Evolutionary conservation across 2,888 invertebrate genomes (phyloP), one percentile per base, ranked within the genome.

Genomic region (Dascillus cervinus): DNA sequence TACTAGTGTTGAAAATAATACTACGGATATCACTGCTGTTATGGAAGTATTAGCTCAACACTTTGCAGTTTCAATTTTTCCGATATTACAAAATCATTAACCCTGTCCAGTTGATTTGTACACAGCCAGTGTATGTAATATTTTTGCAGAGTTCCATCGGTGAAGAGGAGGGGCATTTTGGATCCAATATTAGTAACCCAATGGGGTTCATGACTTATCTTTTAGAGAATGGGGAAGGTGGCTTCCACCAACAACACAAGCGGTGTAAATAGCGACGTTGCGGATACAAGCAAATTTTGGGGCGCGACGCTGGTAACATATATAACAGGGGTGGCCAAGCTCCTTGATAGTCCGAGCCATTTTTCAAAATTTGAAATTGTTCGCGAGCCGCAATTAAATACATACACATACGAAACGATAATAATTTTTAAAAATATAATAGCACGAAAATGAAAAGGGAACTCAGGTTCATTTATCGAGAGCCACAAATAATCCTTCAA

Each of bases 41-140:
- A n/a, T n/a, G n/a, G n/a, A n/a, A n/a, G n/a, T n/a, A n/a, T n/a
- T n/a, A n/a, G n/a, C n/a, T n/a, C n/a, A n/a, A n/a, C n/a, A n/a
- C n/a, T n/a, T n/a, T n/a, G n/a, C n/a, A n/a, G n/a, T n/a, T 13
- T 69, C 71, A 1, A 64, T 80, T 3, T 79, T 65, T 57, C 73
- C 77, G 15, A 64, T 75, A 8, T 47, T 80, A 8, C 82, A 82
- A 19, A 83, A 83, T 57, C 83, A 83, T 45, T 82, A 82, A 56
- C 67, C 78, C n/a, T 69, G 72, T 44, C 91, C 92, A 1, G 66
- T 83, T 3, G 87, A 91, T 65, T 74, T 79, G 89, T 91, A 67
- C 73, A 77, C n/a, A n/a, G n/a, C n/a, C n/a, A n/a, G n/a, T n/a
- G n/a, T n/a, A n/a, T n/a, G n/a, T n/a, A n/a, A n/a, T n/a, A n/a